phyloP scores from a whole-genome alignment of 2,888 invertebrate genomes.

The Orchestes rusci region DNA sequence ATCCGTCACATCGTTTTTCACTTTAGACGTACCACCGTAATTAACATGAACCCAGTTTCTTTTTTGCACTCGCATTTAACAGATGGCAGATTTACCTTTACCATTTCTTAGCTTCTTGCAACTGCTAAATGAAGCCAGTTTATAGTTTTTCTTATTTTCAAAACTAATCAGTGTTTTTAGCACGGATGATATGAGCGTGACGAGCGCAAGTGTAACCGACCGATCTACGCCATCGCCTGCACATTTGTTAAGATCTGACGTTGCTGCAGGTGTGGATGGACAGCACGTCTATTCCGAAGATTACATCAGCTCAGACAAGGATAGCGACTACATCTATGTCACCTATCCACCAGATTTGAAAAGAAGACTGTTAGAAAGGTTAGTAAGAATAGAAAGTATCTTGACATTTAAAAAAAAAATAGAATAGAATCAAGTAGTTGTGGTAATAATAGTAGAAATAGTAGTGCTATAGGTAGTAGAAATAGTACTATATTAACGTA shows the following conservation, averaged over 20 bases:
- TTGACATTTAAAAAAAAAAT: background rate
- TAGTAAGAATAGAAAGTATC: constrained; percentile 31
- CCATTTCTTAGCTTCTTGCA: no score
- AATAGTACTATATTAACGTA: background rate
- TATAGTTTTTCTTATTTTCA: no score
- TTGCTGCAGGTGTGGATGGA: constrained; percentile 33
- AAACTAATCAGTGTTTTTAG: constrained; percentile 40
- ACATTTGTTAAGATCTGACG: constrained; percentile 47
- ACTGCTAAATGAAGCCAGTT: no score
- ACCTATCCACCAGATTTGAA: constrained; percentile 83
- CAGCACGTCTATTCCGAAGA: constrained; percentile 44
- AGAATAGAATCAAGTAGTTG: no score
- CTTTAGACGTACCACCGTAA: no score
- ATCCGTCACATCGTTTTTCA: no score
- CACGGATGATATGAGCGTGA: constrained; percentile 62
- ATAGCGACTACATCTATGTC: constrained; percentile 78
- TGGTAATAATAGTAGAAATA: background rate
- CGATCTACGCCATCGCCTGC: constrained; percentile 61
- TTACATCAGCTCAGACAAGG: constrained; percentile 46
- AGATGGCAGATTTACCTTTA: no score
- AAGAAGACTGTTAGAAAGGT: constrained; percentile 75
- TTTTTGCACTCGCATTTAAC: no score
- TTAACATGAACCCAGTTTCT: no score
- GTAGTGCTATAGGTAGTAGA: background rate
- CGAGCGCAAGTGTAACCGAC: constrained; percentile 59